Base-by-base conservation (phyloP, 2,113 vertebrate species). In the Rhabdomys dilectus region DNA sequence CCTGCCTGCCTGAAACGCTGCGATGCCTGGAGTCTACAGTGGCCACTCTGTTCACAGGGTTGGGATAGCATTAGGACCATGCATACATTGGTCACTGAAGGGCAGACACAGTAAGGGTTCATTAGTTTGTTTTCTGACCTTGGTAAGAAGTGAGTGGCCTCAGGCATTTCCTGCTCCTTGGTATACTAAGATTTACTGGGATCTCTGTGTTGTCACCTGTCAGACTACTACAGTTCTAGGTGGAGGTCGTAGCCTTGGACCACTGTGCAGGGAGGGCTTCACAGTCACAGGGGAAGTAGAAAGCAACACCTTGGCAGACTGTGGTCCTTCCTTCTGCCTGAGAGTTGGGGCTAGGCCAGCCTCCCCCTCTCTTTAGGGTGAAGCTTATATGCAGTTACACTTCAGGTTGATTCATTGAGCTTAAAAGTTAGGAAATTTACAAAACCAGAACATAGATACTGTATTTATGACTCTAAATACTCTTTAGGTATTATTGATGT, bases 1-100 rank as follows among this genome's bases (percentile, higher is more conserved):
- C 48, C 48, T 39, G 2, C 17, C 34, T 29, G 21, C 5, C 48
- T n/a, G 60, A 62, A 12, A 5, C 7, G 9, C 3, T 34, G 17
- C 7, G 29, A 66, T 66, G 11, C 29, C 64, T 13, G 2, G 48
- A 58, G 60, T 17, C 68, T 31, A 26, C 34, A 12, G 12, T 7
- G 24, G 24, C 60, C 31, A 48, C 39, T 21, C 13, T 58, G 13
- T 16, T 12, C 5, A 4, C 9, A 26, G 39, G 9, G 12, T 9
- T 64, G 16, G 3, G 48, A 7, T 53, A 19, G 48, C 19, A 2
- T 24, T 36, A 45, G 17, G 26, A 66, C 7, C 39, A 8, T 0
- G 4, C 4, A 1, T 21, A 34, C 53, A 8, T 4, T 5, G 48
- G 19, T 34, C 19, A 5, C 5, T 2, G 12, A 29, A 17, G 42